Evolutionary conservation across 1,140 invertebrate genomes (phyloP).

Genomic region (Lepidurus apus): DNA sequence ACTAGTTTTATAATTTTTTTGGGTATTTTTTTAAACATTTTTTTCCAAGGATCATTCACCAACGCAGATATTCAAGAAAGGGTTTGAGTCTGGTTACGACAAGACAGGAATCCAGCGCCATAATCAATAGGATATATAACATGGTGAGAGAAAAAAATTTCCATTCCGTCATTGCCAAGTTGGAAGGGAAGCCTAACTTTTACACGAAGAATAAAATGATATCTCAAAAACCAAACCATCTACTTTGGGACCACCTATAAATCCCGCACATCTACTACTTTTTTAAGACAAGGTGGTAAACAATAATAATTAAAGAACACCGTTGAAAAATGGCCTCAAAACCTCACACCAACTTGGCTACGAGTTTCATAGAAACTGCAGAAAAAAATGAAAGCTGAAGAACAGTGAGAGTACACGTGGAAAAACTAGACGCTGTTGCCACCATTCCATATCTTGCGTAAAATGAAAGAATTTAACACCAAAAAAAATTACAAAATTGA

Average conservation of each 20-base stretch:
- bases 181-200: not conserved
- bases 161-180: not conserved
- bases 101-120: conserved; percentile 21
- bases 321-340: not conserved
- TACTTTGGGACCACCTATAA: not conserved
- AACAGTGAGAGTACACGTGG: not conserved
- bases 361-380: not conserved
- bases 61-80: conserved; percentile 19
- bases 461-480: not conserved
- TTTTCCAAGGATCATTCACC: conserved; percentile 19
- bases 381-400: not conserved
- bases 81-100: conserved; percentile 21
- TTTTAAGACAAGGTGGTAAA: not conserved
- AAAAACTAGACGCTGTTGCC: not conserved
- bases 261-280: conserved; percentile 3
- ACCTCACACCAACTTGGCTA: conserved; percentile 8
- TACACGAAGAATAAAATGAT: not conserved
- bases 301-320: not conserved
- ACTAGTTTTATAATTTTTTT: not conserved
- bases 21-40: not conserved
- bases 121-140: not conserved
- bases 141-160: not conserved
- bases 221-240: not conserved
- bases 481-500: conserved; percentile 3
- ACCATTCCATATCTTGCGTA: conserved; percentile 21